phyloP scores from a whole-genome alignment of 2,797 vertebrate species.

The Phataginus tetradactyla region DNA sequence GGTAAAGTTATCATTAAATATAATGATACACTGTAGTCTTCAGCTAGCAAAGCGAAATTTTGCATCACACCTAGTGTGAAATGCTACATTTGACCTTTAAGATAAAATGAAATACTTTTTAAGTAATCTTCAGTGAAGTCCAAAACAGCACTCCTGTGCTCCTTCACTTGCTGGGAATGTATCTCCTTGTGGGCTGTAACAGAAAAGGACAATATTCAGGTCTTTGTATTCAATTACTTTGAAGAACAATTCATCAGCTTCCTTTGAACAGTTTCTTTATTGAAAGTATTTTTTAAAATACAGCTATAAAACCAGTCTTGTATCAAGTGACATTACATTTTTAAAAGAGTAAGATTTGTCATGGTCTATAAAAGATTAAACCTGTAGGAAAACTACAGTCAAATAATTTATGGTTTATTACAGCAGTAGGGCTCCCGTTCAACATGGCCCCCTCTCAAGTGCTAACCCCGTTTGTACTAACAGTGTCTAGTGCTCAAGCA shows the following conservation, averaged over 20 bases:
- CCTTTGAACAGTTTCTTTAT: not conserved
- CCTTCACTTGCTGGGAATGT: constrained; percentile 92
- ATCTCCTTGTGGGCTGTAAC: constrained; percentile 92
- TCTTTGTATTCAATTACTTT: not conserved
- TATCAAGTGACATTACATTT: not conserved
- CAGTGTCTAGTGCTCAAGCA: not conserved
- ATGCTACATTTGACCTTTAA: not conserved
- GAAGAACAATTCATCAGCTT: not conserved
- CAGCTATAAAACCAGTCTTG: not conserved
- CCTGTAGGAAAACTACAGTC: not conserved
- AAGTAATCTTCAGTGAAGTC: constrained; percentile 95
- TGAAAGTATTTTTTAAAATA: constrained; percentile 7
- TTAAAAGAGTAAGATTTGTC: constrained; percentile 35
- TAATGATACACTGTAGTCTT: constrained; percentile 19
- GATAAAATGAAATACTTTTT: constrained; percentile 88
- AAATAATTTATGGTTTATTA: not conserved
- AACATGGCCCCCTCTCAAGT: not conserved
- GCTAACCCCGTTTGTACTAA: not conserved
- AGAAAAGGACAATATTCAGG: constrained; percentile 55
- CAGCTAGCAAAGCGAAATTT: not conserved
- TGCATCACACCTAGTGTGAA: not conserved
- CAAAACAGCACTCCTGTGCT: constrained; percentile 93
- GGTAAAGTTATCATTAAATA: not conserved
- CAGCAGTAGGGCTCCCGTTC: not conserved
- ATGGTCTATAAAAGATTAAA: constrained; percentile 35